Evolutionary conservation across 2,888 invertebrate genomes (phyloP), one percentile per base, ranked within the genome.

Genomic region (Colletes collaris): DNA sequence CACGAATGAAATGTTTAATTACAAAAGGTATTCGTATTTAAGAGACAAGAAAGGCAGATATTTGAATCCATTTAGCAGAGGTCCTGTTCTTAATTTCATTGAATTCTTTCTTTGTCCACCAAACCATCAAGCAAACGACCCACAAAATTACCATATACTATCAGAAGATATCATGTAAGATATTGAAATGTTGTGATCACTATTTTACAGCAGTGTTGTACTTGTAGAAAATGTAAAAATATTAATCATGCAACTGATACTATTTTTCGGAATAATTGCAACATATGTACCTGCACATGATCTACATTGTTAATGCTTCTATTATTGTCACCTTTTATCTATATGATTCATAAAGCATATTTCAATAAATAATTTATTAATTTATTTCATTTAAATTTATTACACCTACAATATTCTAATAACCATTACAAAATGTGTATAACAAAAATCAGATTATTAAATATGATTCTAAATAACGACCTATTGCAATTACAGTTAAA

Each of bases 1-100:
- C 7, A 98, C 98, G 60, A 98, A 98, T 92, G 98, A 98, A 93
- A 97, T 98, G 97, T 97, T 98, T 92, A 98, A 98, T 93, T 97
- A 97, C 92, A 97, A 97, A 91, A 95, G 98, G 67, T 98, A 98
- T 92, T 96, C 97, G 0, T 98, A 98, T 92, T 93, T 98, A 81
- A 94, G 98, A 70, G 98, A 98, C 92, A 97, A 97, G 90, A 95
- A 97, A 76, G 98, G 98, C 2, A 95, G 96, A 81, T 98, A 97
- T 92, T 96, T 96, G 91, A 98, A 98, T 93, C 98, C 98, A 0
- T 98, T 97, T 92, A 97, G 98, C n/a, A 94, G 97, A 79, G 98
- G 98, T 0, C 96, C 97, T 0, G 94, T 97, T 68, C 94, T 97
- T 90, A 98, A 98, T 93, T 93, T 98, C 50, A 95, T 98, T 81